Base-by-base conservation (phyloP, 92 coral and sea anemone genomes). In the Desmophyllum pertusum region DNA sequence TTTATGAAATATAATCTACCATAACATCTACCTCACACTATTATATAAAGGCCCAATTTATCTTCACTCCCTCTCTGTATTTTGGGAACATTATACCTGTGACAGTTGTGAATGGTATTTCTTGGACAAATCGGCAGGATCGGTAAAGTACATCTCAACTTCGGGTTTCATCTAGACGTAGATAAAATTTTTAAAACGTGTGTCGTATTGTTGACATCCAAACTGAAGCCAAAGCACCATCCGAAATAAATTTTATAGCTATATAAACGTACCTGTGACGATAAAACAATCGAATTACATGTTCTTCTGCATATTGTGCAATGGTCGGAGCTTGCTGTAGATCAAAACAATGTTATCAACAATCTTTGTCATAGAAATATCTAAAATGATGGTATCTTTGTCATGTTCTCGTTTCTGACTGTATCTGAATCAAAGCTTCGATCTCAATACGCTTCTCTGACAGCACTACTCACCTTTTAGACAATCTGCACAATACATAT, bases 401-500 rank as follows among this genome's bases (percentile, higher is more conserved):
- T n/a, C n/a, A n/a, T n/a, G n/a, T n/a, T n/a, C n/a, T n/a, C n/a
- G n/a, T n/a, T n/a, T n/a, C n/a, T n/a, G n/a, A n/a, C n/a, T 62
- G 67, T n/a, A 62, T n/a, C 10, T 31, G 4, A n/a, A 62, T 62
- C 14, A 59, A 59, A n/a, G 55, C 61, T 43, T 27, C 27, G 53
- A n/a, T 30, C 40, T 13, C 18, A 46, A 10, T 46, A 11, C 25
- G 38, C 23, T 40, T 21, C 14, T 33, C 23, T 67, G 35, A 4
- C 17, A 21, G 8, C 3, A 17, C 18, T 40, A 62, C 90, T 73
- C 41, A 96, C 98, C 98, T 96, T 92, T 83, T 23, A 89, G 75
- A 70, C 99, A 97, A 33, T 95, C 96, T 62, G 95, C 93, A 57
- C 99, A 97, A 84, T 95, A 97, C 29, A 97, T 77, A 70, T 97